Conservation (phyloP, 2,797 vertebrate genomes). For the Nyctibius grandis region DNA sequence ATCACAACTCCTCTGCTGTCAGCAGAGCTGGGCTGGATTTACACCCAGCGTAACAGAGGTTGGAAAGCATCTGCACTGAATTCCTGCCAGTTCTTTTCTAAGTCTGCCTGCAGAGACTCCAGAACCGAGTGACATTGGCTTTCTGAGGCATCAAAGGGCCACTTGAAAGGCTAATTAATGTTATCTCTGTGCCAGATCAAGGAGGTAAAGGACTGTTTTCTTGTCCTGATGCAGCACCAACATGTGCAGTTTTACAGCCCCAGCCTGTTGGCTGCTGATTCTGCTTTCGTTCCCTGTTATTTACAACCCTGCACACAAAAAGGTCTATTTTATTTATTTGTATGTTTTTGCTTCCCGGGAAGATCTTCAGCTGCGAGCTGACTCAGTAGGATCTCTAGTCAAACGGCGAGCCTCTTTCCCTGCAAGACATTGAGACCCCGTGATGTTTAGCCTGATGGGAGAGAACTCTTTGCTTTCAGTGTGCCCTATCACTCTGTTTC, state of each 20-base stretch:
- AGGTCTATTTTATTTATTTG: neutral
- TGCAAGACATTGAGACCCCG: neutral
- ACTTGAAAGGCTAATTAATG: neutral
- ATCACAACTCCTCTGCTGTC: neutral
- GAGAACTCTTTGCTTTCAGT: neutral
- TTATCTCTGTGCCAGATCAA: neutral
- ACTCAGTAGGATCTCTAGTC: constrained; percentile 34
- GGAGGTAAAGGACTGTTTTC: neutral
- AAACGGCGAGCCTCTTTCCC: neutral
- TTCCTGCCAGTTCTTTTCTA: neutral
- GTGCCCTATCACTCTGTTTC: neutral
- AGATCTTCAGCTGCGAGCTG: neutral
- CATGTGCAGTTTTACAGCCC: constrained; percentile 1
- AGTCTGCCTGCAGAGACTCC: neutral
- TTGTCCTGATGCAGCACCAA: neutral
- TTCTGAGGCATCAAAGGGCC: neutral
- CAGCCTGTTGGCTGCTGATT: constrained; percentile 33
- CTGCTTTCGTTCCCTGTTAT: neutral
- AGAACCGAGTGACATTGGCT: neutral
- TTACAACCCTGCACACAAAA: neutral
- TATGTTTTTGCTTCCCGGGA: neutral
- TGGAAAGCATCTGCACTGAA: constrained; percentile 11
- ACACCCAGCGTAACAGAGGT: neutral
- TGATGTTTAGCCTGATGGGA: neutral
- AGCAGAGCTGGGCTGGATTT: neutral